Percentiles rank a stretch among this genome's conserved stretches.
Evolutionary conservation across 2,113 vertebrate genomes (phyloP).

Genomic region (Anthoscopus minutus): DNA sequence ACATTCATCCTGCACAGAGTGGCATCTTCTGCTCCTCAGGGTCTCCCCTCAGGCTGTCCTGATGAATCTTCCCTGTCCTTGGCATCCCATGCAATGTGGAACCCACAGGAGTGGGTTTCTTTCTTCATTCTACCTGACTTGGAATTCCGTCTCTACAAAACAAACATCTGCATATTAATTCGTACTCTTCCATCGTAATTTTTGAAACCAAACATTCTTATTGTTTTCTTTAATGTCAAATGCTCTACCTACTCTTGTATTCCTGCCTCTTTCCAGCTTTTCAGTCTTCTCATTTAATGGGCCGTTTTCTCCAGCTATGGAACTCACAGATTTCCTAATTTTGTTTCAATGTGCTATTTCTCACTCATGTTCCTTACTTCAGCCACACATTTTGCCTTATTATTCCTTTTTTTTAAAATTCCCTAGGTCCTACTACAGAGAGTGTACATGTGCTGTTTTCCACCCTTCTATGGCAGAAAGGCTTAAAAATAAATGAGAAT

Average conservation of each 20-base stretch:
- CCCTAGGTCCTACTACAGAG: not conserved
- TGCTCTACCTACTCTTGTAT: not conserved
- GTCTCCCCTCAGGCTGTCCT: not conserved
- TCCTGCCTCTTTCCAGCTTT: not conserved
- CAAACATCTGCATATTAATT: not conserved
- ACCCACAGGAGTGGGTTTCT: not conserved
- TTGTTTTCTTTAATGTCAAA: not conserved
- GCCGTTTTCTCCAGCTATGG: not conserved
- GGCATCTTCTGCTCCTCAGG: accelerated
- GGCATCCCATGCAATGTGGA: accelerated
- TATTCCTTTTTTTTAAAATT: not conserved
- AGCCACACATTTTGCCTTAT: not conserved
- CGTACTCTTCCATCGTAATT: not conserved
- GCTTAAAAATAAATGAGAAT: not conserved
- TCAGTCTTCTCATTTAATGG: not conserved
- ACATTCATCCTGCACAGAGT: accelerated
- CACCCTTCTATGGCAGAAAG: not conserved
- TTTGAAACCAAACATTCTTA: not conserved
- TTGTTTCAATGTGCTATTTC: not conserved
- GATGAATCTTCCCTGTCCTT: not conserved
- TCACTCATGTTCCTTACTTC: not conserved
- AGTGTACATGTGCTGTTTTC: not conserved
- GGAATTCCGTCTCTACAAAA: not conserved
- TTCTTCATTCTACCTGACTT: not conserved
- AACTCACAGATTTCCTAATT: not conserved